Conservation (phyloP, 2,113 vertebrate genomes). For the Symphodus melops region DNA sequence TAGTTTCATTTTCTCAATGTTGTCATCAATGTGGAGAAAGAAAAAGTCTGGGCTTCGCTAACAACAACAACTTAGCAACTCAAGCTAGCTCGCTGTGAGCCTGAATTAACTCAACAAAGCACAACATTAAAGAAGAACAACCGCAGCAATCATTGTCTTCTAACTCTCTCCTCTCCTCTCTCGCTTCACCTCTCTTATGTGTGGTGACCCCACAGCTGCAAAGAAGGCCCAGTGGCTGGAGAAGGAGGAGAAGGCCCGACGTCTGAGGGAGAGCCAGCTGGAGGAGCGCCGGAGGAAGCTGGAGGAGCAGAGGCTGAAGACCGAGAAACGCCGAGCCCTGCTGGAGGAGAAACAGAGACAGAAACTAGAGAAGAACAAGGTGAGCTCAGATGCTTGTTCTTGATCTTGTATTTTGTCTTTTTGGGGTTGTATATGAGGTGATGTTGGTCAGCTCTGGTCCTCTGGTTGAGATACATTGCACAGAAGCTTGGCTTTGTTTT, state of each 20-base stretch:
- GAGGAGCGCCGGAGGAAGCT: slow-evolving; percentile 91
- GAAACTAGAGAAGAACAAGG: slow-evolving; percentile 97
- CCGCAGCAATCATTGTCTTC: neutral
- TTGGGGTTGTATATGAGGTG: too few species aligned
- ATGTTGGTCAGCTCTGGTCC: too few species aligned
- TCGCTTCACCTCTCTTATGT: neutral
- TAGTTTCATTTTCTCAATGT: too few species aligned
- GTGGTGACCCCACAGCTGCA: slow-evolving; percentile 80
- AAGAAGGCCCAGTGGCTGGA: slow-evolving; percentile 96
- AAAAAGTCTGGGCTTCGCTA: too few species aligned
- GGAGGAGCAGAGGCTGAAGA: slow-evolving; percentile 93
- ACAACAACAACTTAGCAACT: neutral
- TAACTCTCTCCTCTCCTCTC: neutral
- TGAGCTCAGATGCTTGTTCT: slow-evolving; percentile 54
- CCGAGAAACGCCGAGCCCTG: slow-evolving; percentile 87
- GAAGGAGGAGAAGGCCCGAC: slow-evolving; percentile 93
- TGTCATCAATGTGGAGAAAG: too few species aligned
- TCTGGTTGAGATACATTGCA: too few species aligned
- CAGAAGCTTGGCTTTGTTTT: too few species aligned
- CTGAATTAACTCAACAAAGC: too few species aligned
- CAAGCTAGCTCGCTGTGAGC: neutral
- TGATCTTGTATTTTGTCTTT: too few species aligned
- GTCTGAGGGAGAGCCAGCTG: slow-evolving; percentile 92
- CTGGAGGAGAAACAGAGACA: slow-evolving; percentile 94
- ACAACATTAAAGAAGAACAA: too few species aligned